Evolutionary conservation across 2,888 invertebrate species (phyloP).

Genomic region (Epinotia brunnichana): DNA sequence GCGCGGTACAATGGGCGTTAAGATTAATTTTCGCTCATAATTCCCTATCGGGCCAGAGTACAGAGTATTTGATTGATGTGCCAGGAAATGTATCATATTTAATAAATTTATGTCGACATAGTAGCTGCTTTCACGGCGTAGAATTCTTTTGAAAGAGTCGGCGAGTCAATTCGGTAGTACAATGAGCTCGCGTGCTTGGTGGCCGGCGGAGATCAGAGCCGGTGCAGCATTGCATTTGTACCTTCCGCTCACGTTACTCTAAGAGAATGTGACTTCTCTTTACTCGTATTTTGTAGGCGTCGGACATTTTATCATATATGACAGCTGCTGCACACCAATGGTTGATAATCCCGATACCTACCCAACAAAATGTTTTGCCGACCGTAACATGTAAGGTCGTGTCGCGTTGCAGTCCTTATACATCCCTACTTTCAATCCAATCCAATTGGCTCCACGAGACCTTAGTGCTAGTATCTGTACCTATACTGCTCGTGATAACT

Average conservation of each 20-base stretch:
- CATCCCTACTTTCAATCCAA: no score
- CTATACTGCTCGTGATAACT: no score
- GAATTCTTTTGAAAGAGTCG: constrained; percentile 67
- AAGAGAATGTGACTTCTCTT: not conserved
- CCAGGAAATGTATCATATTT: constrained; percentile 72
- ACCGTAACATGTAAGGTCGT: no score
- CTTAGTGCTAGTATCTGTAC: no score
- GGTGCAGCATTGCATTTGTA: constrained; percentile 13
- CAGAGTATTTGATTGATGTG: constrained; percentile 71
- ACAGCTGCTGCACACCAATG: not conserved
- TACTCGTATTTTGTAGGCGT: not conserved
- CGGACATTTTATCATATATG: not conserved
- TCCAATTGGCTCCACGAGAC: no score
- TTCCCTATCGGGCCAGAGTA: constrained; percentile 55
- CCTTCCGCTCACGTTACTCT: constrained; percentile 33
- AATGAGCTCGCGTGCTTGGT: constrained; percentile 63
- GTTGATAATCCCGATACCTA: not conserved
- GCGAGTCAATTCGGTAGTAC: constrained; percentile 76
- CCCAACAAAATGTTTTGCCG: no score
- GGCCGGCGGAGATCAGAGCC: constrained; percentile 47
- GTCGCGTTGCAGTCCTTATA: no score
- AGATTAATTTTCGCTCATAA: constrained; percentile 58
- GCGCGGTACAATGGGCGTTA: constrained; percentile 47
- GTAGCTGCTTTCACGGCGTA: constrained; percentile 72
- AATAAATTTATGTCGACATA: constrained; percentile 70